Conservation (phyloP, 2,113 vertebrate species). For the Himantopus leucocephalus region DNA sequence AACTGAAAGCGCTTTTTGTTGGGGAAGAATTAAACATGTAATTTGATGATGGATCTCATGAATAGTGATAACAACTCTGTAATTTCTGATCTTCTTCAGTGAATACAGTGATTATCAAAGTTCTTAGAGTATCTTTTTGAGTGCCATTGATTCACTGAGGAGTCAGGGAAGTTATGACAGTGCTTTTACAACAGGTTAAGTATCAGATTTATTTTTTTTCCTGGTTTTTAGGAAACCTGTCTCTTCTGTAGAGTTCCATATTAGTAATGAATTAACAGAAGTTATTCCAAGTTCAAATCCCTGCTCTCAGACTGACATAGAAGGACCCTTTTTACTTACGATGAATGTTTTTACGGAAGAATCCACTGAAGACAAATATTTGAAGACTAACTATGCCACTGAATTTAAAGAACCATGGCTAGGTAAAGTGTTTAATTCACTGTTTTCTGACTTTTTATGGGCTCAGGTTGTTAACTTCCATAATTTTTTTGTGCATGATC, state of each 20-base stretch:
- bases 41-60: neutral
- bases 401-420: slow-evolving; percentile 15
- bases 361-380: neutral
- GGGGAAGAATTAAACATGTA: neutral
- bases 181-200: neutral
- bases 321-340: neutral
- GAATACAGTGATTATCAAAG: neutral
- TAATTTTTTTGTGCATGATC: neutral
- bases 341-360: neutral
- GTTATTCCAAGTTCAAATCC: slow-evolving; percentile 81
- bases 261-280: slow-evolving; percentile 42
- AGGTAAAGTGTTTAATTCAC: slow-evolving; percentile 55
- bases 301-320: slow-evolving; percentile 56
- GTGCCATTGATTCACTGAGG: neutral
- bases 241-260: neutral
- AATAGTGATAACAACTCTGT: neutral
- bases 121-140: neutral
- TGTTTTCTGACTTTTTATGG: neutral
- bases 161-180: neutral
- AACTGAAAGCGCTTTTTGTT: neutral
- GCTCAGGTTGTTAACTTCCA: neutral
- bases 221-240: slow-evolving; percentile 52
- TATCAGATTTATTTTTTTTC: neutral
- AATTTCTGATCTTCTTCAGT: neutral
- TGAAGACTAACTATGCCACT: neutral